Evolutionary conservation across 2,113 vertebrate genomes (phyloP).

Genomic region (Gymnarchus niloticus): DNA sequence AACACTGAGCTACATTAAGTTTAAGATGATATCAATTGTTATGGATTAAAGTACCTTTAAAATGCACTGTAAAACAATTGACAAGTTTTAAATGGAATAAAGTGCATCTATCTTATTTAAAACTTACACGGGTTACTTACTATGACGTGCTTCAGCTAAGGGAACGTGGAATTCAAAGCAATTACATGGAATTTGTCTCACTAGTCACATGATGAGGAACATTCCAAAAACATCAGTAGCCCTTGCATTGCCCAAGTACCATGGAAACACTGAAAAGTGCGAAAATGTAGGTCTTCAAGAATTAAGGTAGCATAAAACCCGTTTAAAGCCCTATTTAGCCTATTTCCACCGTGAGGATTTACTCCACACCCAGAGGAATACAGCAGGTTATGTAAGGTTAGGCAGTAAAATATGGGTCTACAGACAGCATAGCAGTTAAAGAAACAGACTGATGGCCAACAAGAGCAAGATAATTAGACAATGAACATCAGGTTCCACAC

Average conservation of each 20-base stretch:
- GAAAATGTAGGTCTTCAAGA: background rate
- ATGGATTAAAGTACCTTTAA: background rate
- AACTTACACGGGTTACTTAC: no score
- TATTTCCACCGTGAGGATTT: background rate
- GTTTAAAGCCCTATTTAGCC: background rate
- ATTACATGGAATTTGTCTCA: background rate
- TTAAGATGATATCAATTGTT: background rate
- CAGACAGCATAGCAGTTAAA: background rate
- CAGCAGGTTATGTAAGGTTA: background rate
- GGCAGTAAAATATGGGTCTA: background rate
- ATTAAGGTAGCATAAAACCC: background rate
- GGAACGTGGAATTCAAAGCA: background rate
- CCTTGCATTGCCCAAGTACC: background rate
- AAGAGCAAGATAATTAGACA: background rate
- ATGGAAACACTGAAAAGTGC: background rate
- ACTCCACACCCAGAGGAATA: background rate
- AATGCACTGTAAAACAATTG: background rate
- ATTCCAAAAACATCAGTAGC: background rate
- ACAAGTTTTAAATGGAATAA: background rate
- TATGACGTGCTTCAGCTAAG: background rate
- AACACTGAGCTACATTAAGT: background rate
- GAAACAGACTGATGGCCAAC: background rate
- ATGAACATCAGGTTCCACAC: background rate
- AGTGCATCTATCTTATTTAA: background rate
- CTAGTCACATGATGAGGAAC: background rate